These are phyloP conservation scores for Pollenia labialis DNA, from an alignment of 2,888 invertebrate genomes.

Conservation along the genomic window DNA sequence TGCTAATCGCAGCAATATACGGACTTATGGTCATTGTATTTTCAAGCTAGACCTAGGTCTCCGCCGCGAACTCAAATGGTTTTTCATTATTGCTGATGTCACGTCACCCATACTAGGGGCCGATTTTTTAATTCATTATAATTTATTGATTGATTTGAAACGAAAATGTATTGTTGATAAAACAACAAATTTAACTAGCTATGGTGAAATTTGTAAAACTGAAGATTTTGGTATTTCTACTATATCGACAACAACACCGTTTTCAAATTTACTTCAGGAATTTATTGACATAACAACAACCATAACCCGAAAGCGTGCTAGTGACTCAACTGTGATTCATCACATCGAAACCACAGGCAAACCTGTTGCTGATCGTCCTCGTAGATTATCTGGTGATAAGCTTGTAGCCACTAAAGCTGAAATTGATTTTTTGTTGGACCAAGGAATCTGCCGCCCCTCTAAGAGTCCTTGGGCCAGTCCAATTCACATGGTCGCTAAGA, in stretches of 20 bases:
- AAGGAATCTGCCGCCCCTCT: slow-evolving; percentile 52
- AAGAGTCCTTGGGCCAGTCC: slow-evolving; percentile 57
- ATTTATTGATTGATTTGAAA: slow-evolving; percentile 65
- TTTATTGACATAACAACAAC: slow-evolving; percentile 53
- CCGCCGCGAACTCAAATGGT: slow-evolving; percentile 70
- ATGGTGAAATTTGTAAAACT: slow-evolving; percentile 32
- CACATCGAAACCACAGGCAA: slow-evolving; percentile 56
- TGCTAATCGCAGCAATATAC: slow-evolving; percentile 70
- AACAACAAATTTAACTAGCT: slow-evolving; percentile 28
- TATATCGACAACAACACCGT: slow-evolving; percentile 22
- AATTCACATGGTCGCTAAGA: slow-evolving; percentile 54
- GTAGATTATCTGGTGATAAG: slow-evolving; percentile 55
- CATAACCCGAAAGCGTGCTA: slow-evolving; percentile 21
- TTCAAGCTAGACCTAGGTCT: slow-evolving; percentile 70
- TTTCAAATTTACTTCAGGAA: slow-evolving; percentile 39
- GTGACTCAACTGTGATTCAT: slow-evolving; percentile 21
- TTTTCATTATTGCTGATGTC: slow-evolving; percentile 73
- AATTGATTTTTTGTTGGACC: slow-evolving; percentile 48
- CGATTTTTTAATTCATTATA: slow-evolving; percentile 63
- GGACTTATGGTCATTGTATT: slow-evolving; percentile 60
- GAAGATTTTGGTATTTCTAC: slow-evolving; percentile 51
- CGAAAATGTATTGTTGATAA: slow-evolving; percentile 51
- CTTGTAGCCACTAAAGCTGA: slow-evolving; percentile 50
- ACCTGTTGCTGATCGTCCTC: slow-evolving; percentile 50
- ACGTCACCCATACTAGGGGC: slow-evolving; percentile 71